phyloP scores from a whole-genome alignment of 2,797 vertebrate species.

The Schizopygopsis pylzovi region DNA sequence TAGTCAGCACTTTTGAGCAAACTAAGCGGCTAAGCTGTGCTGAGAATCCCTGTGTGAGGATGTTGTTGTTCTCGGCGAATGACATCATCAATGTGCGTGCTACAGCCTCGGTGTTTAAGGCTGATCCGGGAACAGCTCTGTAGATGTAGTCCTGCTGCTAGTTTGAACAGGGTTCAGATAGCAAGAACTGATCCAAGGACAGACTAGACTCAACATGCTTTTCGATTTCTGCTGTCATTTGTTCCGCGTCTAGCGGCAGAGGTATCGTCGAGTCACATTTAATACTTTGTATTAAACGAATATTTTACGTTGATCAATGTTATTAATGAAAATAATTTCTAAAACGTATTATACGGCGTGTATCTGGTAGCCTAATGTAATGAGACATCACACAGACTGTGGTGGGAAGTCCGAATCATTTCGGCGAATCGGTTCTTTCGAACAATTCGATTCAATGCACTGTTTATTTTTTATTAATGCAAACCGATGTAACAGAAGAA shows the following conservation, averaged over 20 bases:
- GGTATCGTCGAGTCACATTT: background rate
- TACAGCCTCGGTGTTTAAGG: background rate
- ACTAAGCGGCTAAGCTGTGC: slow-evolving; percentile 29
- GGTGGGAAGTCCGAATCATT: background rate
- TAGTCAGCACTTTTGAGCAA: background rate
- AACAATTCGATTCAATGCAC: background rate
- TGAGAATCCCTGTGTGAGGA: slow-evolving; percentile 3
- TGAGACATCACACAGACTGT: background rate
- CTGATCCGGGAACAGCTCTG: slow-evolving; percentile 31
- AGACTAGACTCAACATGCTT: background rate
- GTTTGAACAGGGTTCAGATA: background rate
- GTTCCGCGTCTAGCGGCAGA: background rate
- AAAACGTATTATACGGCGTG: background rate
- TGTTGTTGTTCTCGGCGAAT: slow-evolving; percentile 48
- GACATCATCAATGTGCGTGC: slow-evolving; percentile 52
- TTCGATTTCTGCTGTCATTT: background rate
- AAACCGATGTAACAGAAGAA: background rate
- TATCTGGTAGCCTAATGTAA: background rate
- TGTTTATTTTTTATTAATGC: background rate
- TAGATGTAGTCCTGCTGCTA: background rate
- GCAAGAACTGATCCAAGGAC: slow-evolving; percentile 8
- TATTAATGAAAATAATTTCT: background rate
- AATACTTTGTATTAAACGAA: background rate
- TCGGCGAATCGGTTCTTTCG: background rate
- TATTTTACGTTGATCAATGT: background rate